Conservation (phyloP, 2,113 vertebrate species). For the Genyomyrus donnyi region DNA sequence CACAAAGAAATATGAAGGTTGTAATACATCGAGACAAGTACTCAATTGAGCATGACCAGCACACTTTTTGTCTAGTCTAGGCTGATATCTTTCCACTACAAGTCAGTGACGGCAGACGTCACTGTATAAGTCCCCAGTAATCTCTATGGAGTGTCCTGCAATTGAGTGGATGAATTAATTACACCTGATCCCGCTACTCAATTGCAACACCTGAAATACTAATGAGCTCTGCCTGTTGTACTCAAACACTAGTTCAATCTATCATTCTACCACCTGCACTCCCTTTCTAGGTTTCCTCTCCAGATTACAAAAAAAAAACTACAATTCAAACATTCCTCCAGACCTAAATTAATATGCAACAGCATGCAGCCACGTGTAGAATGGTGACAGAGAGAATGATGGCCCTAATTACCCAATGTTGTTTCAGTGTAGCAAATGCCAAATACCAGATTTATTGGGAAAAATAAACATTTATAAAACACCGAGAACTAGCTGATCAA, state of each 20-base stretch:
- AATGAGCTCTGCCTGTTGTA: conserved; percentile 43
- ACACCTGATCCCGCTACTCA: conserved; percentile 37
- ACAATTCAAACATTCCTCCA: conserved; percentile 21
- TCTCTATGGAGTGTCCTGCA: conserved; percentile 28
- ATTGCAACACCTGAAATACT: conserved; percentile 40
- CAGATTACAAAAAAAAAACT: conserved; percentile 33
- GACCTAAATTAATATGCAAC: conserved; percentile 13
- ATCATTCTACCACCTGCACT: conserved; percentile 36
- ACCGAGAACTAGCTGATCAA: conserved; percentile 48
- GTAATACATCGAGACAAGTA: conserved; percentile 14
- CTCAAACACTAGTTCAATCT: conserved; percentile 38
- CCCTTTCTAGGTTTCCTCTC: conserved; percentile 32
- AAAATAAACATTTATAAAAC: conserved; percentile 14
- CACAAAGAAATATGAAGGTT: conserved; percentile 21
- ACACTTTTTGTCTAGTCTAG: conserved; percentile 24
- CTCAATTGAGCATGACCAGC: conserved; percentile 28
- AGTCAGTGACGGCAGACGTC: conserved; percentile 14
- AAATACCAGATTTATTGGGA: conserved; percentile 1
- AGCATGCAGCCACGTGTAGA: conserved; percentile 13
- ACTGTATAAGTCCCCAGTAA: conserved; percentile 21
- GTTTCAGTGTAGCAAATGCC: conserved; percentile 13
- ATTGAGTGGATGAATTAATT: conserved; percentile 45
- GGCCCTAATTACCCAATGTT: conserved; percentile 16
- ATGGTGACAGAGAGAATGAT: conserved; percentile 15
- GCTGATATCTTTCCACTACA: conserved; percentile 26